Evolutionary conservation across 37 sponge, comb jelly and placozoan species (phyloP).

Genomic region (Tethya wilhelma): DNA sequence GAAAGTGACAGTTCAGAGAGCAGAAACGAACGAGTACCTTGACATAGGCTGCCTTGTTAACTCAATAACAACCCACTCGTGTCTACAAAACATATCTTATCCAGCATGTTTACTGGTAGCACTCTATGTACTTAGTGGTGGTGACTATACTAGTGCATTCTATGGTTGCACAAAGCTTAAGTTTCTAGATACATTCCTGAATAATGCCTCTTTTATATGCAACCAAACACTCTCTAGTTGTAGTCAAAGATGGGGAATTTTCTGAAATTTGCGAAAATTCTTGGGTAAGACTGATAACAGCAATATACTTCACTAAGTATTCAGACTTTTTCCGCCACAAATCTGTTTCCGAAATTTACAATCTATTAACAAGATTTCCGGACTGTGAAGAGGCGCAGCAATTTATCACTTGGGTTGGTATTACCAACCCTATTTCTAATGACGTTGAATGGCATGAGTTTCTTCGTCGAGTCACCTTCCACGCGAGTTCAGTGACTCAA

Average conservation of each 20-base stretch:
- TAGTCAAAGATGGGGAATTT: too few relatives aligned
- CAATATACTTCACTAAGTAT: too few relatives aligned
- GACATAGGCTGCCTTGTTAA: not conserved
- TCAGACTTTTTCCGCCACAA: too few relatives aligned
- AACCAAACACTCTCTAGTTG: too few relatives aligned
- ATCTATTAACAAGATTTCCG: too few relatives aligned
- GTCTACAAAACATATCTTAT: not conserved
- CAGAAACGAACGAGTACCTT: not conserved
- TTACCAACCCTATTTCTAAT: too few relatives aligned
- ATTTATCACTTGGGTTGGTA: too few relatives aligned
- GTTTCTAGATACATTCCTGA: not conserved
- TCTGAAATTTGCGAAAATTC: too few relatives aligned
- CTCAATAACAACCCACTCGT: not conserved
- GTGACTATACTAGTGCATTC: constrained; percentile 19
- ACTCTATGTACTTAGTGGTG: constrained; percentile 1
- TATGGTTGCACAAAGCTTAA: not conserved
- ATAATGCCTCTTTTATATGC: too few relatives aligned
- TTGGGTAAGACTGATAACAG: too few relatives aligned
- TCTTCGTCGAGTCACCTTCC: not conserved
- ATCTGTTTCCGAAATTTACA: too few relatives aligned
- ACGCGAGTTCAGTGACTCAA: not conserved
- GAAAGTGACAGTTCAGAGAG: constrained; percentile 1
- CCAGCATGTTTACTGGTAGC: not conserved
- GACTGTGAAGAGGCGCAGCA: too few relatives aligned
- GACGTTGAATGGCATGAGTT: not conserved